These are phyloP conservation scores for Drosophila flavopinicola DNA, from an alignment of 2,888 invertebrate genomes.

Conservation along the genomic window DNA sequence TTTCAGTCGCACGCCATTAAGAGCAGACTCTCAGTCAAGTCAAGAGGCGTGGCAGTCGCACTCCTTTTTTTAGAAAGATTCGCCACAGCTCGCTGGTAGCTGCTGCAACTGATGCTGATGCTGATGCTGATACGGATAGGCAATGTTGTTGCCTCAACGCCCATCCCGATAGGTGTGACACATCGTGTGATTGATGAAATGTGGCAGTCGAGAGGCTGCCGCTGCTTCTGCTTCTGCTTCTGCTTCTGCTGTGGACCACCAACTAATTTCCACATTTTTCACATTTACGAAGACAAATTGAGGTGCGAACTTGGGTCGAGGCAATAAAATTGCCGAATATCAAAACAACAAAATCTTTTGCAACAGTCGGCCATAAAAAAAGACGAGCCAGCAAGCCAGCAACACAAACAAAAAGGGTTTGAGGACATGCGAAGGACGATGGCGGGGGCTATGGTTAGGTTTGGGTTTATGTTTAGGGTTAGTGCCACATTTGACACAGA, in stretches of 20 bases:
- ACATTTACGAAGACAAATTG: conserved; percentile 84
- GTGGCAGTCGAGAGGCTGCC: conserved; percentile 21
- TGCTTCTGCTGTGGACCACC: conserved; percentile 50
- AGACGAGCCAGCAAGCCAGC: conserved; percentile 22
- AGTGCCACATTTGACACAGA: conserved; percentile 60
- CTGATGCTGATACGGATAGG: conserved; percentile 11
- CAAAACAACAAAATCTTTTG: conserved; percentile 77
- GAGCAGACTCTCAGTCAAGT: conserved; percentile 40
- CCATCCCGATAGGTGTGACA: conserved; percentile 82
- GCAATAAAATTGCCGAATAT: conserved; percentile 82
- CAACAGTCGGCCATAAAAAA: conserved; percentile 69
- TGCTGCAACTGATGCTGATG: conserved; percentile 65
- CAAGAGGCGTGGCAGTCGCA: conserved; percentile 64
- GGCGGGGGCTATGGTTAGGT: not conserved
- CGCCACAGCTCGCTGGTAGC: conserved; percentile 46
- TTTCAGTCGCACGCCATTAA: conserved; percentile 56
- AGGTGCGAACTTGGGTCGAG: conserved; percentile 84
- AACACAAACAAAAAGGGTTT: conserved; percentile 50
- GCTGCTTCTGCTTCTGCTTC: too few species aligned
- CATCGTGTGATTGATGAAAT: conserved; percentile 82
- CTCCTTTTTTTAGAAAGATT: conserved; percentile 62
- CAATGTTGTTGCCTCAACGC: conserved; percentile 13
- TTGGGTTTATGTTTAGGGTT: conserved; percentile 31
- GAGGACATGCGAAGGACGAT: conserved; percentile 16
- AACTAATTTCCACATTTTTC: conserved; percentile 84